These are phyloP conservation scores for Heliconius hortense DNA, from an alignment of 2,888 invertebrate genomes.

Conservation along the genomic window DNA sequence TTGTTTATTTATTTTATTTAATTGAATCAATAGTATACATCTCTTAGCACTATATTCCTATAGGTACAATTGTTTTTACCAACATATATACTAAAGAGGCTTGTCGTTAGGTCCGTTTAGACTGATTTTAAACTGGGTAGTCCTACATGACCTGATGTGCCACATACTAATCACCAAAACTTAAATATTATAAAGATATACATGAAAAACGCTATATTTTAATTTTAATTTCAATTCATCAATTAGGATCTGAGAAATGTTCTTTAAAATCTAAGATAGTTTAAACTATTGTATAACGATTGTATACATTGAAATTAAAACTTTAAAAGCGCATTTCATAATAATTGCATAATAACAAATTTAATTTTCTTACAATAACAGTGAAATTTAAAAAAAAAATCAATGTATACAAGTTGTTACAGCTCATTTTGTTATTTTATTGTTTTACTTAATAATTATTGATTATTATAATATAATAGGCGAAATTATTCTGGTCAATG, in stretches of 20 bases:
- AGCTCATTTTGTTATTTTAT: conserved; percentile 54
- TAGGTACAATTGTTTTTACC: conserved; percentile 56
- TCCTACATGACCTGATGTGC: conserved; percentile 23
- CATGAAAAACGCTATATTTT: background rate
- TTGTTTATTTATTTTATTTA: background rate
- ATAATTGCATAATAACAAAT: conserved; percentile 3
- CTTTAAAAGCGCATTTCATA: background rate
- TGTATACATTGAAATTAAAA: conserved; percentile 9
- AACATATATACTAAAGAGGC: conserved; percentile 66
- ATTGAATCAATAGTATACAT: background rate
- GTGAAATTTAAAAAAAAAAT: conserved; percentile 14
- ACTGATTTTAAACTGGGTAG: conserved; percentile 38
- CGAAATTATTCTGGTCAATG: conserved; percentile 72
- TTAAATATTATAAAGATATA: conserved; percentile 1
- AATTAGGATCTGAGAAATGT: conserved; percentile 9
- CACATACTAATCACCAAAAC: conserved; percentile 11
- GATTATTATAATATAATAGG: conserved; percentile 47
- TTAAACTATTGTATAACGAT: background rate
- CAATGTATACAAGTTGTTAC: conserved; percentile 38
- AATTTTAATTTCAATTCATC: conserved; percentile 13
- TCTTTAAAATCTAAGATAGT: background rate
- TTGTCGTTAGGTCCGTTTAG: conserved; percentile 53
- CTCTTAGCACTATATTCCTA: conserved; percentile 32
- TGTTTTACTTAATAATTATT: conserved; percentile 63
- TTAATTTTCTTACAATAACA: background rate